These are phyloP conservation scores for Chroicocephalus ridibundus DNA, from an alignment of 2,113 vertebrate genomes.

Conservation along the genomic window DNA sequence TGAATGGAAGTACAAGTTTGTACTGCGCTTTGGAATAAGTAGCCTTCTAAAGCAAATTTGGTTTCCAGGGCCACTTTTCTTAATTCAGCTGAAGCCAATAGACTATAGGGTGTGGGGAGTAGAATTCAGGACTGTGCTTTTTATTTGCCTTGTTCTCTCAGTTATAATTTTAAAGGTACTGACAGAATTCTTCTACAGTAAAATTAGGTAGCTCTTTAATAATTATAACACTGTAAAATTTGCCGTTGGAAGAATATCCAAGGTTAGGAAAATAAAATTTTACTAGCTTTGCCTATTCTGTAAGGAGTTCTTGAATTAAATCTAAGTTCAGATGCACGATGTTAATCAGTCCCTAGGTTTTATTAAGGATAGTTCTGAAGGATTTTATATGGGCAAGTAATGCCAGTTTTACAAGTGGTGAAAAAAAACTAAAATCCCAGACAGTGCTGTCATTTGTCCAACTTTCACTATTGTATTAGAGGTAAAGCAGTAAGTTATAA, in stretches of 20 bases:
- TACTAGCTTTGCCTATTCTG: background rate
- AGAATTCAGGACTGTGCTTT: background rate
- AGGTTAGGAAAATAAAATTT: background rate
- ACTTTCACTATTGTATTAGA: background rate
- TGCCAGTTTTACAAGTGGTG: background rate
- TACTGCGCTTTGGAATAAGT: slow-evolving; percentile 26
- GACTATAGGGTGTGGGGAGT: background rate
- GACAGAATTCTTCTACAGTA: background rate
- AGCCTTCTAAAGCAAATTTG: slow-evolving; percentile 45
- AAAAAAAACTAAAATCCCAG: background rate
- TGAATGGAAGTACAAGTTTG: slow-evolving; percentile 38
- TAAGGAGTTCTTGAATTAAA: background rate
- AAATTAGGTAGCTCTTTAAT: background rate
- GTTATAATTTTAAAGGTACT: background rate
- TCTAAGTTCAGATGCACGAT: background rate
- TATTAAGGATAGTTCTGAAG: background rate
- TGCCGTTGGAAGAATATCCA: background rate
- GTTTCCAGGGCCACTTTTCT: slow-evolving; percentile 28
- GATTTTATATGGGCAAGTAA: background rate
- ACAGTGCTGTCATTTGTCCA: background rate
- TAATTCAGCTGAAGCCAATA: background rate
- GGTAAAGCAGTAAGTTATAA: background rate
- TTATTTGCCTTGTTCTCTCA: background rate
- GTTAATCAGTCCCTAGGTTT: background rate
- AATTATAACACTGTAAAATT: background rate